phyloP scores from a whole-genome alignment of 1,140 invertebrate species.

The Paraescarpia echinospica region DNA sequence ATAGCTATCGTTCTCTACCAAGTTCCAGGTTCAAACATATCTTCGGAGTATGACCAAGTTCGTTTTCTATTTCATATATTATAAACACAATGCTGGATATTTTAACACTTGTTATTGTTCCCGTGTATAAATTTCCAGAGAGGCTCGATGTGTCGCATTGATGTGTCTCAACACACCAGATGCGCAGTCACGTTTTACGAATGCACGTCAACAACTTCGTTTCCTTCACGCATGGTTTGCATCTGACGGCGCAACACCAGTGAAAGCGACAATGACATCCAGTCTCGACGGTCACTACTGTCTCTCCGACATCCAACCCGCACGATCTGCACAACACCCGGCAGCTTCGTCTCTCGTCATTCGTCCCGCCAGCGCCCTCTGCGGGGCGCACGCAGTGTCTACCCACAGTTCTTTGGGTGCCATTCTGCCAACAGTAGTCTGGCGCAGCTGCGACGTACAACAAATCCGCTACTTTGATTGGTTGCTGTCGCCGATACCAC shows the following conservation, averaged over 20 bases:
- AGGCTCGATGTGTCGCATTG: background rate
- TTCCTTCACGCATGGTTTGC: constrained; percentile 48
- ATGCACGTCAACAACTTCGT: constrained; percentile 6
- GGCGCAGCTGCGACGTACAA: constrained; percentile 88
- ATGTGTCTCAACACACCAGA: background rate
- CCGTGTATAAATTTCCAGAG: background rate
- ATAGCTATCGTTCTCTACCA: background rate
- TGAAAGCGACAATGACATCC: constrained; percentile 87
- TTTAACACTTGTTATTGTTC: too few species aligned
- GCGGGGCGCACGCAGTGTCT: constrained; percentile 38
- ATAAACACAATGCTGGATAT: background rate
- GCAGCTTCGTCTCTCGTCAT: constrained; percentile 10
- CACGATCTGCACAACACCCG: constrained; percentile 4
- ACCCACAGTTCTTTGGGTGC: constrained; percentile 69
- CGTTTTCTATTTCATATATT: background rate
- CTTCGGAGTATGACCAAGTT: background rate
- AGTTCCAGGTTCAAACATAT: background rate
- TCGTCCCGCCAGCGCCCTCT: background rate
- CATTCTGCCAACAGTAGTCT: constrained; percentile 76
- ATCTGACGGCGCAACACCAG: constrained; percentile 89
- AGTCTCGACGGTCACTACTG: constrained; percentile 68
- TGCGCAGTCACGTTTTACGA: background rate
- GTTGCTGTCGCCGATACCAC: constrained; percentile 20
- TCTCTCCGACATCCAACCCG: constrained; percentile 21
- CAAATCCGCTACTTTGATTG: constrained; percentile 61